Conservation (phyloP, 2,888 invertebrate genomes). For the Eilema caniola region DNA sequence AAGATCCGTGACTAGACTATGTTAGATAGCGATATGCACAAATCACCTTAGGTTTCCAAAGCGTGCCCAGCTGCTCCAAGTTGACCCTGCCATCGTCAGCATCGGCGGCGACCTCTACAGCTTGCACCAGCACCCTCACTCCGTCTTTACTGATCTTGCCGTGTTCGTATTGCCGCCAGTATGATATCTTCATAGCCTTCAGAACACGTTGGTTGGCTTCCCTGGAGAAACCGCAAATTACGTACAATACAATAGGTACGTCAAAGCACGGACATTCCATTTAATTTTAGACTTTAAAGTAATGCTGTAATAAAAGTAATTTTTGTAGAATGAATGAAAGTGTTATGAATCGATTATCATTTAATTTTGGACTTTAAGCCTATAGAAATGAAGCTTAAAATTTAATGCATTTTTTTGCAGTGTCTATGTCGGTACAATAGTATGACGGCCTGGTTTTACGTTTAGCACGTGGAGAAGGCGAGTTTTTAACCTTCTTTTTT, state of each 20-base stretch:
- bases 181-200: slow-evolving; percentile 88
- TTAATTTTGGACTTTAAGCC: too few relatives aligned
- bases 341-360: too few relatives aligned
- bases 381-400: too few relatives aligned
- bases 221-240: slow-evolving; percentile 52
- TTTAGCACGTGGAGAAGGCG: not conserved
- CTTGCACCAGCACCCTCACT: slow-evolving; percentile 84
- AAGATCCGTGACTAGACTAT: not conserved
- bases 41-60: slow-evolving; percentile 80
- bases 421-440: too few relatives aligned
- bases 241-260: too few relatives aligned
- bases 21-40: not conserved
- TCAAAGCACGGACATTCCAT: too few relatives aligned
- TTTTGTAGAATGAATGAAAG: too few relatives aligned
- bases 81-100: slow-evolving; percentile 76
- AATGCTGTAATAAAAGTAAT: too few relatives aligned
- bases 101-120: slow-evolving; percentile 83
- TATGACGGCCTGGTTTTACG: not conserved
- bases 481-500: too few relatives aligned
- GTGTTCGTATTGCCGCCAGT: slow-evolving; percentile 88
- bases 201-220: slow-evolving; percentile 88
- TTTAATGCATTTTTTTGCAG: too few relatives aligned
- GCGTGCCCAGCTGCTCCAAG: slow-evolving; percentile 73
- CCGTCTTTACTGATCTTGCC: slow-evolving; percentile 88
- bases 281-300: too few relatives aligned